A percentile compares a stretch with the other conserved stretches of the same genome.
Conservation (phyloP, 2,888 invertebrate genomes). For the Brassicogethes aeneus region DNA sequence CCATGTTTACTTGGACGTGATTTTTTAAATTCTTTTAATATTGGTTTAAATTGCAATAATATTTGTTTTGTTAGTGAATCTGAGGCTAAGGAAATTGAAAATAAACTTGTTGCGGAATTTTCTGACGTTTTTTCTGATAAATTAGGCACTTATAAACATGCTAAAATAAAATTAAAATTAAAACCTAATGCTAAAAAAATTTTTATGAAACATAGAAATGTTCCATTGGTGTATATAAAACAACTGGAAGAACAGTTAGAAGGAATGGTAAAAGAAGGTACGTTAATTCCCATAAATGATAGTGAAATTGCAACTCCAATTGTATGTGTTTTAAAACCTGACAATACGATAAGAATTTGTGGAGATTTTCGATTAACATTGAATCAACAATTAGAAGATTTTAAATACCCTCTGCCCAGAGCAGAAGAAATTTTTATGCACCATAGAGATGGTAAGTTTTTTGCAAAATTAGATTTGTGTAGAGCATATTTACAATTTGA, state of each 20-base stretch:
- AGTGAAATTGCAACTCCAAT: slow-evolving; percentile 1
- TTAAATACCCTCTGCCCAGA: neutral
- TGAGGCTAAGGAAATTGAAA: neutral
- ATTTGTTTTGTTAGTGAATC: neutral
- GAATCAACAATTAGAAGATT: neutral
- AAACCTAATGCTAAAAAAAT: slow-evolving; percentile 1
- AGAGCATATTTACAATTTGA: slow-evolving; percentile 8
- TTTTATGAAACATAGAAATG: neutral
- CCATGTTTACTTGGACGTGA: slow-evolving; percentile 1
- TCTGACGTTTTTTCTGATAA: neutral
- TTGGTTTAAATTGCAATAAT: neutral
- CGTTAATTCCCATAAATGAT: neutral
- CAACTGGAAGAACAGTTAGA: neutral
- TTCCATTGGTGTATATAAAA: neutral
- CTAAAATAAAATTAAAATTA: neutral
- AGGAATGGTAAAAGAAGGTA: neutral
- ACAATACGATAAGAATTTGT: slow-evolving; percentile 2
- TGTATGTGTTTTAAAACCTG: slow-evolving; percentile 1
- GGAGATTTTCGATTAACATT: neutral
- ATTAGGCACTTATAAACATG: neutral
- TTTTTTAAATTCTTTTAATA: neutral
- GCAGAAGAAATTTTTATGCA: slow-evolving; percentile 1
- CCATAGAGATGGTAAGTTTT: neutral
- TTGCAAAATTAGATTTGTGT: slow-evolving; percentile 4
- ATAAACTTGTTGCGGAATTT: neutral